These are phyloP conservation scores for Notodonta dromedarius DNA, from an alignment of 2,888 invertebrate species.

Conservation along the genomic window DNA sequence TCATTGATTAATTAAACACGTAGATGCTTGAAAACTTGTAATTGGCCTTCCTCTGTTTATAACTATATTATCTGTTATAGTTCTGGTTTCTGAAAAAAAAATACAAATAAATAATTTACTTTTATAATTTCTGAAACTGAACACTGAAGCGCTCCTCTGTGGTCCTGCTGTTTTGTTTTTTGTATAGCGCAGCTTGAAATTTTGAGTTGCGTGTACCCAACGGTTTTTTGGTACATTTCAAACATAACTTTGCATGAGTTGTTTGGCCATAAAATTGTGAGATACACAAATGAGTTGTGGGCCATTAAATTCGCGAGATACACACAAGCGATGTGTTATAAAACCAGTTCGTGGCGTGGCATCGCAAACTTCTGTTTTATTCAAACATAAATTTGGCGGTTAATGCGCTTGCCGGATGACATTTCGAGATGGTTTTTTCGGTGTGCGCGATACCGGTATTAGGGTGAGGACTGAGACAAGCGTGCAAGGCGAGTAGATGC, in stretches of 20 bases:
- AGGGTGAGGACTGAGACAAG: conserved; percentile 7
- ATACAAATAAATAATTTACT: too few species aligned
- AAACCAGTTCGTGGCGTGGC: conserved; percentile 27
- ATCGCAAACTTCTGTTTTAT: conserved; percentile 45
- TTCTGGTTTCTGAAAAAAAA: too few species aligned
- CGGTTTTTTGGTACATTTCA: not conserved
- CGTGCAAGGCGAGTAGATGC: conserved; percentile 11
- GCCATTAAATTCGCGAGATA: conserved; percentile 13
- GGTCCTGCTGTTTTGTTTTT: too few species aligned
- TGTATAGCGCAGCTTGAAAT: too few species aligned
- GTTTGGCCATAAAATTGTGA: conserved; percentile 21
- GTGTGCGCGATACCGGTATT: conserved; percentile 27
- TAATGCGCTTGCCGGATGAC: conserved; percentile 54
- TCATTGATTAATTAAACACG: too few species aligned
- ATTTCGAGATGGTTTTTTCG: conserved; percentile 45
- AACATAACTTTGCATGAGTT: conserved; percentile 20
- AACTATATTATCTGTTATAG: too few species aligned
- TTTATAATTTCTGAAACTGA: too few species aligned
- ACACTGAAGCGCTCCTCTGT: too few species aligned
- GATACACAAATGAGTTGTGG: conserved; percentile 4
- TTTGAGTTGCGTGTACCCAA: too few species aligned
- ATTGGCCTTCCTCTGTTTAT: too few species aligned
- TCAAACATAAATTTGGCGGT: conserved; percentile 58
- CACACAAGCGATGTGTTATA: conserved; percentile 19
- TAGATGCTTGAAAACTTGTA: too few species aligned